Evolutionary conservation across 2,113 vertebrate genomes (phyloP).

Genomic region (Mormyrus iriodes): DNA sequence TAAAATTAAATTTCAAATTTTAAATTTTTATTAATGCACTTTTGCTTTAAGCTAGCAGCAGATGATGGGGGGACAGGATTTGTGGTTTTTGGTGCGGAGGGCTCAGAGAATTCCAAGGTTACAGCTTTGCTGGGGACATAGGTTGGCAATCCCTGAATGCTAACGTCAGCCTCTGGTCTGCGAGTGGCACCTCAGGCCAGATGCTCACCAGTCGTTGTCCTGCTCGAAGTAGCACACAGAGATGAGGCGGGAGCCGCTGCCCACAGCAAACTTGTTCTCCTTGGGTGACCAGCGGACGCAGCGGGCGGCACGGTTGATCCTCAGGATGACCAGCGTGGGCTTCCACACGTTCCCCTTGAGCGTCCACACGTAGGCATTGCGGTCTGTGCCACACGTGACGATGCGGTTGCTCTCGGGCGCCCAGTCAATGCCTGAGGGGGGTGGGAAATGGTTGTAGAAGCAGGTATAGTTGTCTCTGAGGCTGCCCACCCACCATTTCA

Average conservation of each 20-base stretch:
- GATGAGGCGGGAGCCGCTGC: slow-evolving; percentile 91
- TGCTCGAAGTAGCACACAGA: slow-evolving; percentile 98
- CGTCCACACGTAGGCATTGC: slow-evolving; percentile 95
- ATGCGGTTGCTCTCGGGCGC: slow-evolving; percentile 92
- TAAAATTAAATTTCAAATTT: no score
- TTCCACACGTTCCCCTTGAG: slow-evolving; percentile 85
- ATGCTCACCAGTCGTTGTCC: slow-evolving; percentile 89
- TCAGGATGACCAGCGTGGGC: slow-evolving; percentile 90
- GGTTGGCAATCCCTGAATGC: not conserved
- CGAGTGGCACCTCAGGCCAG: not conserved
- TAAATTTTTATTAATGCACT: not conserved
- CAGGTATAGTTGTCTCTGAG: not conserved
- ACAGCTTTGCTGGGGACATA: not conserved
- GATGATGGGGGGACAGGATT: not conserved
- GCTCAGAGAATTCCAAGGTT: not conserved
- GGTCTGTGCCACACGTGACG: slow-evolving; percentile 89
- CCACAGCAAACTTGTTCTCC: slow-evolving; percentile 96
- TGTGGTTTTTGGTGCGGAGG: not conserved
- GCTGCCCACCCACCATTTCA: not conserved
- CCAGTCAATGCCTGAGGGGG: slow-evolving; percentile 85
- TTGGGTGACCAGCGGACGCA: slow-evolving; percentile 91
- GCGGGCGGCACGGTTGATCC: slow-evolving; percentile 92
- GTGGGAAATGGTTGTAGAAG: not conserved
- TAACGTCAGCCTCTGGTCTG: not conserved
- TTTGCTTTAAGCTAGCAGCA: not conserved